phyloP scores from a whole-genome alignment of 2,797 vertebrate species.

The Paramormyrops hopkinsi region DNA sequence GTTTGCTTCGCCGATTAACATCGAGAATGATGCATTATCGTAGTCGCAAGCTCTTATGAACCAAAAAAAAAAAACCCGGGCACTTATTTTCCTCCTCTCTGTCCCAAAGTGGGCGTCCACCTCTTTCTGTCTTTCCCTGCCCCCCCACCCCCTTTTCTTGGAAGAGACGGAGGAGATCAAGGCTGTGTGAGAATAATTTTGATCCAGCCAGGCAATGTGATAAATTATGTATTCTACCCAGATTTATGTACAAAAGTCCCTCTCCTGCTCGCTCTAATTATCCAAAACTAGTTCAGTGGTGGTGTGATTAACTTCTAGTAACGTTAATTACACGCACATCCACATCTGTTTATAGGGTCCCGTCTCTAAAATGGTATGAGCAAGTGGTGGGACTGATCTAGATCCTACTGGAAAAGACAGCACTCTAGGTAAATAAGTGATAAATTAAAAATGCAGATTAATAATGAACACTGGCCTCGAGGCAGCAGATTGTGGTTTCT shows the following conservation, averaged over 20 bases:
- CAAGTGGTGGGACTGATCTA: constrained; percentile 11
- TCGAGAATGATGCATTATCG: background rate
- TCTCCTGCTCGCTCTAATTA: constrained; percentile 24
- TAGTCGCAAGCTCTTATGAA: background rate
- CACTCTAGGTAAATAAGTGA: constrained; percentile 57
- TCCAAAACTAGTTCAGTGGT: constrained; percentile 29
- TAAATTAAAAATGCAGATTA: constrained; percentile 57
- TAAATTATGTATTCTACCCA: constrained; percentile 47
- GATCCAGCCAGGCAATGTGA: constrained; percentile 29
- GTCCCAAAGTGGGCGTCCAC: background rate
- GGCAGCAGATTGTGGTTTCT: constrained; percentile 63
- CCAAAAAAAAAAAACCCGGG: background rate
- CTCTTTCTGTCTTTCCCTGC: background rate
- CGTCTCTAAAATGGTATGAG: background rate
- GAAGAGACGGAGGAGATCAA: constrained; percentile 2
- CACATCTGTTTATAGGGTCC: background rate
- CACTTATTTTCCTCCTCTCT: background rate
- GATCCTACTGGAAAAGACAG: constrained; percentile 30
- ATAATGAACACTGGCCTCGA: constrained; percentile 58
- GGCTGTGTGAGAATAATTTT: constrained; percentile 21
- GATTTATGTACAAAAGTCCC: constrained; percentile 40
- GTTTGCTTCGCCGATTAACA: background rate
- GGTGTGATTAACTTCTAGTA: constrained; percentile 42
- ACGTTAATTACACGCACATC: constrained; percentile 34
- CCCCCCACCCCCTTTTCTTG: background rate